Conservation (phyloP, 2,113 vertebrate genomes). For the Sisor rabdophorus region DNA sequence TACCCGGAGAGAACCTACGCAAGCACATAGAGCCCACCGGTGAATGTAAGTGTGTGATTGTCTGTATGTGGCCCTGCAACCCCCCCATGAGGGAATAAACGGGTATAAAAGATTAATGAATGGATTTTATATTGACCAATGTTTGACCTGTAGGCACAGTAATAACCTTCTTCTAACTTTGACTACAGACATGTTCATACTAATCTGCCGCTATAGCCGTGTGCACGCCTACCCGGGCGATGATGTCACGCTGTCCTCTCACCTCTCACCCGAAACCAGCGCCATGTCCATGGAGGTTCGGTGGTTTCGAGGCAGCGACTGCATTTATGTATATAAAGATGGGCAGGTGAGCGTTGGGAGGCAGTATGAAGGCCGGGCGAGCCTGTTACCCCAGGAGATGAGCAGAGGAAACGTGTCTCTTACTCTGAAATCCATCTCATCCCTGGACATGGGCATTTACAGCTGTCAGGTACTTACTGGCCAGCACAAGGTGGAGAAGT, state of each 20-base stretch:
- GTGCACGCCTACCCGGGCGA: conserved; percentile 28
- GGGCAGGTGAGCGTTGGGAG: conserved; percentile 1
- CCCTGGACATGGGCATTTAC: conserved; percentile 31
- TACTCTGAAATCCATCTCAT: conserved; percentile 30
- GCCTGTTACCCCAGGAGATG: conserved; percentile 33
- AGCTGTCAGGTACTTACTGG: conserved; percentile 37
- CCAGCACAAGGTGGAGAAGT: conserved; percentile 21
- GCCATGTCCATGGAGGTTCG: conserved; percentile 41
- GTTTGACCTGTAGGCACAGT: too few species aligned
- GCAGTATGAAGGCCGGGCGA: conserved; percentile 26
- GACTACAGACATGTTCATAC: conserved; percentile 28
- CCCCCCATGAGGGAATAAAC: too few species aligned
- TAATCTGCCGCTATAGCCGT: conserved; percentile 28
- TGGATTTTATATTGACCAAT: too few species aligned
- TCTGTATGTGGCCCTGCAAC: too few species aligned
- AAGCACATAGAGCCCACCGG: too few species aligned
- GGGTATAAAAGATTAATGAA: too few species aligned
- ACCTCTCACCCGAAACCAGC: conserved; percentile 39
- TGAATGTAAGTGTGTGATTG: too few species aligned
- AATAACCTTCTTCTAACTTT: too few species aligned
- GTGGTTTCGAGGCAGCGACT: conserved; percentile 25
- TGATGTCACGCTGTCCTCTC: conserved; percentile 33
- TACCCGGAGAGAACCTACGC: too few species aligned
- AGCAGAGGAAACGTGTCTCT: conserved; percentile 45
- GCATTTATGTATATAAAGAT: conserved; percentile 26